Evolutionary conservation across 2,888 invertebrate species (phyloP), one percentile per base, ranked within the genome.

Genomic region (Galerucella calmariensis): DNA sequence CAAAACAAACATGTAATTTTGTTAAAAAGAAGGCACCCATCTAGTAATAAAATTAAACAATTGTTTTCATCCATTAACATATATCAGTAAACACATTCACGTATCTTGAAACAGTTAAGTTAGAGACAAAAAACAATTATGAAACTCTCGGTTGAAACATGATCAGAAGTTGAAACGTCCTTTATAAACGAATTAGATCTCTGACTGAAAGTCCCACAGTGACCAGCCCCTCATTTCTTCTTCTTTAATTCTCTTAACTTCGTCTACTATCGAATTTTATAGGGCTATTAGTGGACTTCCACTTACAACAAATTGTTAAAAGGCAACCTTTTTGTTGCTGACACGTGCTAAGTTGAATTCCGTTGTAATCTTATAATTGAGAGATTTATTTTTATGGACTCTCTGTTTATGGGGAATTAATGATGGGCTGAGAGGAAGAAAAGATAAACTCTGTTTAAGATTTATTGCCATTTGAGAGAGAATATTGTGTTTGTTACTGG

Each of bases 301-400:
- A 72, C 76, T 76, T 61, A 73, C 74, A 72, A 72, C 76, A 73
- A 75, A 75, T 75, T 75, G 73, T 75, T 73, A 67, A 66, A 63
- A 65, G 69, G 73, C 61, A 72, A 72, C 69, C 72, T 73, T 73
- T 73, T 73, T 73, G 67, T 70, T 75, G 75, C 75, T 59, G 35
- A 66, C 75, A 75, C 75, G 75, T 75, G 69, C 73, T 70, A 20
- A 9, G 53, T 56, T 62, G 53, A 51, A 67, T 67, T 73, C 62
- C 24, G 41, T 56, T 56, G 62, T 27, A 62, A 73, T 75, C 72
- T 35, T 8, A 58, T 46, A 20, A 71, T 58, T n/a, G 35, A 63
- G 41, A 69, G 69, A 69, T 69, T 69, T 69, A 69, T 62, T 69
- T 62, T 69, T 61, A 69, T 48, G 35, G 44, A 16, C 20, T 65